Base-by-base conservation (phyloP, 2,888 invertebrate species). In the Noctuana brunneofusca region DNA sequence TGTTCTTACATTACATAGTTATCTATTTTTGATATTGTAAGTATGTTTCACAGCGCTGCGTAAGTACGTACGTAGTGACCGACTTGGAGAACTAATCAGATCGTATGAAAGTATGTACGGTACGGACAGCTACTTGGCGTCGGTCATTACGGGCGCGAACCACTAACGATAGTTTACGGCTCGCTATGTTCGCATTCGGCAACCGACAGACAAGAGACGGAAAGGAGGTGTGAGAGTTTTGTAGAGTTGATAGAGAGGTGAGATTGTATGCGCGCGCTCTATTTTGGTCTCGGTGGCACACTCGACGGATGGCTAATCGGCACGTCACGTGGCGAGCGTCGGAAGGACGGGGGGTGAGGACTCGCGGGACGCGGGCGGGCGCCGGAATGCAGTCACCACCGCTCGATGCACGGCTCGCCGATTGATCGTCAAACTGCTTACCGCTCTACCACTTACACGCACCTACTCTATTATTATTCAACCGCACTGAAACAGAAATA, bases 311-410 rank as follows among this genome's bases (percentile, higher is more conserved):
- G 79, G 89, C 89, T 90, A 89, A 90, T 90, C 89, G 88, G 78
- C 83, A 79, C 83, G 89, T 89, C 89, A 89, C 89, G 89, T 90
- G 90, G 89, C 87, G 83, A 83, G 79, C 84, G 83, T 84, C 87
- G 87, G 89, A 87, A 89, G 89, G 84, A 83, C 86, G 89, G 81
- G 86, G 86, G 87, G 87, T 77, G 86, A 78, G 82, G 75, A 65
- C 71, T 75, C 69, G 73, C 71, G 71, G 72, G 71, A 68, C 69
- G 72, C 65, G 73, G 69, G 65, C 63, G 74, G 80, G 76, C 81
- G 82, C 83, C 78, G 89, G 89, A 90, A 90, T 90, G 90, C 89
- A 90, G 89, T 87, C 86, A 86, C 87, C 87, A 85, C 76, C 80
- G 84, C 83, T 82, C 83, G 79, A 78, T 84, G 84, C 83, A 85